Conservation (phyloP, 1,140 invertebrate genomes). For the Steinernema khuongi region DNA sequence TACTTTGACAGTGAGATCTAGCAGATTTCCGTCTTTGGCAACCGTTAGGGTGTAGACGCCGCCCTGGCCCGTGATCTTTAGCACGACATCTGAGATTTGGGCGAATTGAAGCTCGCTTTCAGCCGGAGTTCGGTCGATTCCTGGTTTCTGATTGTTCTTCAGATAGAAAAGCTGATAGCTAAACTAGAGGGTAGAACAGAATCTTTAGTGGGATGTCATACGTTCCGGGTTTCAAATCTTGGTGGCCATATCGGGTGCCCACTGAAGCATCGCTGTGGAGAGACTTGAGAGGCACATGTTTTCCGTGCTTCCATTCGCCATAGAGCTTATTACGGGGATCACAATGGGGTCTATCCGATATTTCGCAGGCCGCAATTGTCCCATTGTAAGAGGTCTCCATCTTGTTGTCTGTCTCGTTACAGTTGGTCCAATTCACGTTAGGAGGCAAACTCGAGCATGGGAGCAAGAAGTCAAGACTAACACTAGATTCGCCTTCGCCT, state of each 20-base stretch:
- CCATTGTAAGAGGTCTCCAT: background rate
- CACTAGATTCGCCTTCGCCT: constrained; percentile 6
- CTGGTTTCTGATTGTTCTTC: background rate
- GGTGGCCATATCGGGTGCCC: background rate
- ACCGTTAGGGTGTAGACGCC: background rate
- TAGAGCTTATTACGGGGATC: background rate
- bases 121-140: background rate
- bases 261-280: background rate
- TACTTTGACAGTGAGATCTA: no score
- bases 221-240: background rate
- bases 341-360: background rate
- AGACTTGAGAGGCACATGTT: background rate
- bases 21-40: no score
- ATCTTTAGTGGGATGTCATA: no score
- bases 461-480: constrained; percentile 17
- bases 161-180: background rate
- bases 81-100: background rate
- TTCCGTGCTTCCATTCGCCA: background rate
- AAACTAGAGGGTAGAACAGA: no score
- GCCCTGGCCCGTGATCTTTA: background rate
- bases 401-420: background rate
- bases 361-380: background rate
- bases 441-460: background rate
- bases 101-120: background rate
- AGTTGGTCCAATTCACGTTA: background rate